A percentile compares a stretch with the other conserved stretches of the same genome.
These are phyloP conservation scores for Colletes gigas DNA, from an alignment of 1,140 invertebrate genomes.

Conservation along the genomic window DNA sequence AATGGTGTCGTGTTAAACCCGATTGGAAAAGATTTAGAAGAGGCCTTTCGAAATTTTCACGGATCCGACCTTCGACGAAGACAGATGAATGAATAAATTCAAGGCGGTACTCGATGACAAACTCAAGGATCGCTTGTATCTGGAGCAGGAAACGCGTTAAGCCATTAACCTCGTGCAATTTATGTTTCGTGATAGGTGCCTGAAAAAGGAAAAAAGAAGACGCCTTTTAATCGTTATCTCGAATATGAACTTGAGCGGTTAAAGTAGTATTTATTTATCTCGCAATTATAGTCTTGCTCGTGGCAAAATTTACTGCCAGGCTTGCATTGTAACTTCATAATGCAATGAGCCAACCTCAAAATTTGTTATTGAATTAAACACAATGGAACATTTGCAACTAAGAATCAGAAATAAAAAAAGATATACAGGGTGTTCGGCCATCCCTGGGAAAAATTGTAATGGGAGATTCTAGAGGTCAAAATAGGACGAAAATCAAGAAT, in stretches of 20 bases:
- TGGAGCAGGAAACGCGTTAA: slow-evolving; percentile 6
- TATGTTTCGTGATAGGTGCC: background rate
- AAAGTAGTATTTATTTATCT: background rate
- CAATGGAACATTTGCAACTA: too few species aligned
- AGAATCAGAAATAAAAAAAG: too few species aligned
- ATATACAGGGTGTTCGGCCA: too few species aligned
- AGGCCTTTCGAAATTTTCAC: slow-evolving; percentile 9
- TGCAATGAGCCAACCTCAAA: too few species aligned
- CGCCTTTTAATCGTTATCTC: background rate
- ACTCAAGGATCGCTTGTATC: slow-evolving; percentile 33
- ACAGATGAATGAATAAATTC: slow-evolving; percentile 34
- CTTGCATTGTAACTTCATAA: too few species aligned
- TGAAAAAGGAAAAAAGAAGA: background rate
- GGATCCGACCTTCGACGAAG: slow-evolving; percentile 10
- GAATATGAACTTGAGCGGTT: background rate
- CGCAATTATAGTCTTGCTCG: background rate
- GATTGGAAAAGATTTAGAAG: background rate
- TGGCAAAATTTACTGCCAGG: too few species aligned
- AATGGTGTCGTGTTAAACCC: background rate
- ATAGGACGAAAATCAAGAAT: too few species aligned
- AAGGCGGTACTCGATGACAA: slow-evolving; percentile 16
- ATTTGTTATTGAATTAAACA: too few species aligned
- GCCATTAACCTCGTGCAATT: slow-evolving; percentile 1
- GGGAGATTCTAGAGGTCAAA: too few species aligned
- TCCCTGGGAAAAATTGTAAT: too few species aligned